These are phyloP conservation scores for Lithobates sylvaticus DNA, from an alignment of 2,797 vertebrate genomes.

Conservation along the genomic window DNA sequence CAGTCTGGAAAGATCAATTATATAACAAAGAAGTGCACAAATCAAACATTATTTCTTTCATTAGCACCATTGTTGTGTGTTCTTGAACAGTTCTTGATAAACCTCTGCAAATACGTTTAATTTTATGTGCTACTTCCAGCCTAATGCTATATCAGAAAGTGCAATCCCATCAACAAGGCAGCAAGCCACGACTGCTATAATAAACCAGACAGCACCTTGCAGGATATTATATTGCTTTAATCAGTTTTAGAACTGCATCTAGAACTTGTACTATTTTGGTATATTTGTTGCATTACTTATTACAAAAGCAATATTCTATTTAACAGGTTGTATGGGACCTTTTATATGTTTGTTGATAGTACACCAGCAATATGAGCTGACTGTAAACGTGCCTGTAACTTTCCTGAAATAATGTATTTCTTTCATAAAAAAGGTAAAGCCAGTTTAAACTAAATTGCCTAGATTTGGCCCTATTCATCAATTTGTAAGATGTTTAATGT, in stretches of 20 bases:
- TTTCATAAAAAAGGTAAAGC: not conserved
- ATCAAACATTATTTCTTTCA: too few relatives aligned
- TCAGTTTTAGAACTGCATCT: slow-evolving; percentile 43
- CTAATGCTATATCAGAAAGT: slow-evolving; percentile 5
- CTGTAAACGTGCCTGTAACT: not conserved
- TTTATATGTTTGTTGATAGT: slow-evolving; percentile 6
- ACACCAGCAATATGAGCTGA: not conserved
- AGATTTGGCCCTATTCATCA: too few relatives aligned
- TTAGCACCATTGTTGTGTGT: too few relatives aligned
- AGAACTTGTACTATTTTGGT: slow-evolving; percentile 39
- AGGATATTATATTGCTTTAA: slow-evolving; percentile 61
- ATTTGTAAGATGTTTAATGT: too few relatives aligned
- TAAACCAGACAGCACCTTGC: slow-evolving; percentile 37
- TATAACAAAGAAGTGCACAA: too few relatives aligned
- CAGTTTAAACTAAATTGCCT: not conserved
- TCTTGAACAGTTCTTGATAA: not conserved
- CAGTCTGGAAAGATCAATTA: too few relatives aligned
- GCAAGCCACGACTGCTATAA: slow-evolving; percentile 31
- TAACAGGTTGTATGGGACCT: not conserved
- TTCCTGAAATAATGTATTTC: not conserved
- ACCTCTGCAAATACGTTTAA: not conserved
- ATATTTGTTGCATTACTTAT: slow-evolving; percentile 34
- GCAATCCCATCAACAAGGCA: slow-evolving; percentile 37
- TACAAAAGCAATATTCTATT: slow-evolving; percentile 40
- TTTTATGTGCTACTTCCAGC: not conserved